Base-by-base conservation (phyloP, 2,888 invertebrate species). In the Rotaria macrura region DNA sequence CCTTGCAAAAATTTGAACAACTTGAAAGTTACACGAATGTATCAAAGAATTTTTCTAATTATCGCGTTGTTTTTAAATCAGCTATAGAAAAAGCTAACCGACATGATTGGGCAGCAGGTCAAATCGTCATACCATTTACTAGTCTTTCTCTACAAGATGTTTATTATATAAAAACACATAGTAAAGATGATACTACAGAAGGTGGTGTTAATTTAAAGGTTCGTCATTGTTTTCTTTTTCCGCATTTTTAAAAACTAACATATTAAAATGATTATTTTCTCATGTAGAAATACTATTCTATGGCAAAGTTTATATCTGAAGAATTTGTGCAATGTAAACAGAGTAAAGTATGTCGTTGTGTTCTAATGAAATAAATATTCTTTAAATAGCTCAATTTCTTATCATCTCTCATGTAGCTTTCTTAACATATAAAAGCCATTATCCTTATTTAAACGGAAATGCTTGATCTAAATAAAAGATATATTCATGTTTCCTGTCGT, bases 41-140 rank as follows among this genome's bases (percentile, higher is more conserved):
- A 34, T 94, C 94, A 89, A 94, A 94, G 89, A 95, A 95, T 91
- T 95, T 95, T 90, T 93, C 94, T 90, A 94, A 94, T 91, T 95
- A 95, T 91, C 92, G 95, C 87, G 94, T 95, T 85, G 95, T 95
- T 65, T 91, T 95, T 88, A 95, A 95, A 91, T 95, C 95, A 87
- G 95, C 95, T 52, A 94, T 92, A 85, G 90, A 90, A 49, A 91
- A 91, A 5, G 89, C 89, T 38, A 89, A 91, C 57, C 90, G 90
- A 85, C 87, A 90, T 79, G 4, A 25, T 25, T 79, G 79, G 79
- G 9, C n/a, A 43, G 14, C n/a, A 25, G 79, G 43, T 43, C 23
- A 43, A 38, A 79, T 79, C 9, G 79, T 79, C 25, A 79, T 79
- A 10, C 79, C 79, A 43, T 79, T 79, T 79, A 79, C 79, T 12